Percentiles rank a stretch among this genome's conserved stretches.
These are phyloP conservation scores for Siniperca scherzeri DNA, from an alignment of 2,797 vertebrate genomes.

Conservation along the genomic window DNA sequence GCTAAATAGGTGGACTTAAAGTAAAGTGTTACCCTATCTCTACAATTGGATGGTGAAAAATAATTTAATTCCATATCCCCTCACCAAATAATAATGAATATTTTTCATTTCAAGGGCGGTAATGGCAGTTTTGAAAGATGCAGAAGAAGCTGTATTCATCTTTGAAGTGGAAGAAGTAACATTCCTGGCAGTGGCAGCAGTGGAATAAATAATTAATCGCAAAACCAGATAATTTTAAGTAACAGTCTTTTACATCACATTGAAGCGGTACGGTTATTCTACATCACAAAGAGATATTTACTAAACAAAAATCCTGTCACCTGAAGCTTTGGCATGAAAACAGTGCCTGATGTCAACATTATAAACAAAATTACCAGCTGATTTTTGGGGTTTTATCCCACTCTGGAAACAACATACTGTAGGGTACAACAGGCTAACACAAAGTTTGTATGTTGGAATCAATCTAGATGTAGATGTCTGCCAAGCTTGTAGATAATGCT, in stretches of 20 bases:
- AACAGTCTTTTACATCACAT: neutral
- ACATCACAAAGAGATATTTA: neutral
- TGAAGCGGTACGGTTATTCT: neutral
- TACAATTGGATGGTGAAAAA: no score
- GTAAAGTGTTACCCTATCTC: no score
- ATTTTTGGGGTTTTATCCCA: neutral
- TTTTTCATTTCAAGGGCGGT: neutral
- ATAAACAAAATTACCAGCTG: conserved; percentile 13
- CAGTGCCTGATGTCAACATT: neutral
- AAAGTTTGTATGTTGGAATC: conserved; percentile 39
- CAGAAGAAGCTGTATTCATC: neutral
- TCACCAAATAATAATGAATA: neutral
- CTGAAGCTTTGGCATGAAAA: conserved; percentile 18
- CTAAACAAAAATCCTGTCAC: neutral
- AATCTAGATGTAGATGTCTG: conserved; percentile 59
- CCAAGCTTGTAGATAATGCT: conserved; percentile 59
- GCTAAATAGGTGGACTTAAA: no score
- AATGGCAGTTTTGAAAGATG: neutral
- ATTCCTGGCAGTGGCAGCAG: neutral
- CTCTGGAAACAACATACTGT: conserved; percentile 21
- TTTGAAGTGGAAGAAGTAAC: neutral
- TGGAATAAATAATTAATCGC: neutral
- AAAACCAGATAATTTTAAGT: neutral
- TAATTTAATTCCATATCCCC: neutral
- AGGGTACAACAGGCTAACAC: conserved; percentile 8